These are phyloP conservation scores for Mormyrus hasselquistii DNA, from an alignment of 2,797 vertebrate species.

Conservation along the genomic window DNA sequence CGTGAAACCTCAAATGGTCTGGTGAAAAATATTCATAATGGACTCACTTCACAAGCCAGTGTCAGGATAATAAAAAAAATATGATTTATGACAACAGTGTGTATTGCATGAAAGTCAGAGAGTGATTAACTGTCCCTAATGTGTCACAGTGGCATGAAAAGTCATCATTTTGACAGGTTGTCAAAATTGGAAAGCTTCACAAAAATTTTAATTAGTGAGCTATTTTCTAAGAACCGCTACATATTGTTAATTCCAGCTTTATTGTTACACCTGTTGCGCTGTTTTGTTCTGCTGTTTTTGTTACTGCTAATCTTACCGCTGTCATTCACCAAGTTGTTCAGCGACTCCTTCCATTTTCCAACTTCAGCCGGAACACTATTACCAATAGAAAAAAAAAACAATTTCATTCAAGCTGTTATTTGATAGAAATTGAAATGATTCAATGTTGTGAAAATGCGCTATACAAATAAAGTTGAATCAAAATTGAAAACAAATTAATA, in stretches of 20 bases:
- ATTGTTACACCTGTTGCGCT: neutral
- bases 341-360: constrained; percentile 80
- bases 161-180: neutral
- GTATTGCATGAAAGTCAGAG: neutral
- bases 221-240: neutral
- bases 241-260: neutral
- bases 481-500: neutral
- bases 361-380: constrained; percentile 70
- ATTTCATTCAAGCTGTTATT: neutral
- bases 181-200: neutral
- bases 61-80: neutral
- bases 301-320: constrained; percentile 63
- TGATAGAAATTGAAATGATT: neutral
- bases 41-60: neutral
- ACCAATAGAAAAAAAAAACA: constrained; percentile 20
- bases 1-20: neutral
- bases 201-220: neutral
- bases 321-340: constrained; percentile 74
- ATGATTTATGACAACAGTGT: neutral
- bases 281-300: neutral
- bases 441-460: neutral
- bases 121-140: neutral
- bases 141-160: neutral
- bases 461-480: neutral
- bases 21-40: neutral